phyloP scores from a whole-genome alignment of 1,140 invertebrate species.

The Triops longicaudatus region DNA sequence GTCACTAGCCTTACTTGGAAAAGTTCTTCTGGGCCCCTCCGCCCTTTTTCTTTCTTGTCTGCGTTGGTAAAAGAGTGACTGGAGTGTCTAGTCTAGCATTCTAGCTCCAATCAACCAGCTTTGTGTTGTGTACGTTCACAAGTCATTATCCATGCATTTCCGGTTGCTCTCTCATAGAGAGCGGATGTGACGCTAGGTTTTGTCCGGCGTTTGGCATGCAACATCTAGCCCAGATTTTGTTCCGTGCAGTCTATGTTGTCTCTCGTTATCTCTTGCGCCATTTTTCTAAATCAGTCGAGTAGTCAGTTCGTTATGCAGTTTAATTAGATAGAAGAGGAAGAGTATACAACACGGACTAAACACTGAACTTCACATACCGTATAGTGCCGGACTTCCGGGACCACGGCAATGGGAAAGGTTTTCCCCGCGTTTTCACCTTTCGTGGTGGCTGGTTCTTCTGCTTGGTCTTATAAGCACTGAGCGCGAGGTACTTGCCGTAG shows the following conservation, averaged over 20 bases:
- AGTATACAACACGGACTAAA: too few relatives aligned
- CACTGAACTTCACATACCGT: neutral
- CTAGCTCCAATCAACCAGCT: too few relatives aligned
- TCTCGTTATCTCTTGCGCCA: neutral
- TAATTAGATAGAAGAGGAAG: neutral
- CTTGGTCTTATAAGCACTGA: neutral
- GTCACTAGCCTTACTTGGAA: too few relatives aligned
- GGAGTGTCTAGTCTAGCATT: too few relatives aligned
- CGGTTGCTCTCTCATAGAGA: neutral
- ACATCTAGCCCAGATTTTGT: neutral
- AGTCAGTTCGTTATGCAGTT: neutral
- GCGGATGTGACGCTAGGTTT: constrained; percentile 2
- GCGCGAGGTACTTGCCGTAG: neutral
- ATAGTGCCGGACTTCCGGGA: neutral
- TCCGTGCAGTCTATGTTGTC: neutral
- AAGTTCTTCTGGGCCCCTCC: too few relatives aligned
- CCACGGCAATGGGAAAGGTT: neutral
- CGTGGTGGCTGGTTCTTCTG: neutral
- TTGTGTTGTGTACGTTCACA: neutral
- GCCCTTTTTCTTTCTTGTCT: too few relatives aligned
- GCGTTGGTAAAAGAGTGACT: too few relatives aligned
- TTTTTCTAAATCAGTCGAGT: neutral
- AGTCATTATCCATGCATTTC: constrained; percentile 1
- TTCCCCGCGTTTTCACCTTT: neutral
- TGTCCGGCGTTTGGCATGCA: neutral